A percentile compares a stretch with the other conserved stretches of the same genome.
Conservation (phyloP, 2,797 vertebrate species). For the Heterohyrax brucei region DNA sequence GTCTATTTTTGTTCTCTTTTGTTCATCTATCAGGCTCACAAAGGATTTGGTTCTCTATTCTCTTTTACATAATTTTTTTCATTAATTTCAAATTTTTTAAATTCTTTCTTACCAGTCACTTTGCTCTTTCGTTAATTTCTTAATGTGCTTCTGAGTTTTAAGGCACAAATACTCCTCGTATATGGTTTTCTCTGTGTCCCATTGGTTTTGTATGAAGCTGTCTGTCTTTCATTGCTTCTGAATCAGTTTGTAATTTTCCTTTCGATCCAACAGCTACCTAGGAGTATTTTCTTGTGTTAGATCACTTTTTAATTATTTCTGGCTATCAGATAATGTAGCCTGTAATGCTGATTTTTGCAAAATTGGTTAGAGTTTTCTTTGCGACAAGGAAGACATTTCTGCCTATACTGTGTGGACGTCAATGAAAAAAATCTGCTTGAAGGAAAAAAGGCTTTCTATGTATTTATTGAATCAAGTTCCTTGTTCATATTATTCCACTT, state of each 20-base stretch:
- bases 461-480: slow-evolving; percentile 11
- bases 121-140: slow-evolving; percentile 39
- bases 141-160: not conserved
- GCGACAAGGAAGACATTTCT: slow-evolving; percentile 4
- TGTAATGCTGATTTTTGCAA: not conserved
- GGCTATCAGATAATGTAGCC: not conserved
- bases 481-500: slow-evolving; percentile 40
- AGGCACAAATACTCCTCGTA: not conserved
- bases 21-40: not conserved
- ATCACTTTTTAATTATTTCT: slow-evolving; percentile 52
- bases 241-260: slow-evolving; percentile 18
- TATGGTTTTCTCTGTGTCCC: not conserved
- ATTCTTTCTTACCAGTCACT: not conserved
- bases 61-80: not conserved
- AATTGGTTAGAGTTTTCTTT: slow-evolving; percentile 49
- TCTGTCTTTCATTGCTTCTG: not conserved
- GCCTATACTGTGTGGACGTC: not conserved
- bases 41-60: not conserved
- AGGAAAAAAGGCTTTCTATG: not conserved
- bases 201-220: not conserved
- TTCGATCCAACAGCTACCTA: slow-evolving; percentile 18
- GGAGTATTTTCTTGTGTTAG: slow-evolving; percentile 4
- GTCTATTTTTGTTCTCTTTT: not conserved
- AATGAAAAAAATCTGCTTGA: slow-evolving; percentile 27
- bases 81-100: not conserved